A percentile compares a stretch with the other conserved stretches of the same genome.
Conservation (phyloP, 2,888 invertebrate species). For the Dinocampus coccinellae region DNA sequence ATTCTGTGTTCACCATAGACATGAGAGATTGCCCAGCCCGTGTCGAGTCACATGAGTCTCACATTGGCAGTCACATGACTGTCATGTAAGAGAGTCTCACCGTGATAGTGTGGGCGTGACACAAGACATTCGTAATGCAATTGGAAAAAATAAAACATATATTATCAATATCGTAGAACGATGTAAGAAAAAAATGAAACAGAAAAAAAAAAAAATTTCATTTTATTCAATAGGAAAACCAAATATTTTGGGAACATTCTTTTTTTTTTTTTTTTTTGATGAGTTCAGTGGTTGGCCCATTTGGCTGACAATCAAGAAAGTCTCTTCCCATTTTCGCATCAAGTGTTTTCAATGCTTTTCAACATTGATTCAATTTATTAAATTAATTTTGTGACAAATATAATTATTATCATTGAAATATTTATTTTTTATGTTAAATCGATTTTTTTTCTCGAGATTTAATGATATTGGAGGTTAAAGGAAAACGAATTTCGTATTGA, state of each 20-base stretch:
- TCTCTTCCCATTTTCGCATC: conserved; percentile 37
- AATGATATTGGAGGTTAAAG: background rate
- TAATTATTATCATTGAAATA: background rate
- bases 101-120: conserved; percentile 62
- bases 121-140: conserved; percentile 36
- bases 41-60: conserved; percentile 66
- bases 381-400: conserved; percentile 4
- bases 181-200: background rate
- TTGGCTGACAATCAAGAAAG: conserved; percentile 53
- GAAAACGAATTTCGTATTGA: conserved; percentile 1
- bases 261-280: conserved; percentile 20
- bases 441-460: no score
- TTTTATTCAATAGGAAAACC: background rate
- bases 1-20: background rate
- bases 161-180: no score
- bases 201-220: background rate
- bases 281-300: conserved; percentile 49
- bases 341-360: conserved; percentile 30
- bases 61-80: conserved; percentile 68
- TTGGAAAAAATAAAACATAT: no score
- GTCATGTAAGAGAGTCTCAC: conserved; percentile 60
- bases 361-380: background rate
- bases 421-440: no score
- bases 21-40: conserved; percentile 52
- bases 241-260: background rate